Conservation (phyloP, 2,113 vertebrate genomes). For the Limnothrissa miodon region DNA sequence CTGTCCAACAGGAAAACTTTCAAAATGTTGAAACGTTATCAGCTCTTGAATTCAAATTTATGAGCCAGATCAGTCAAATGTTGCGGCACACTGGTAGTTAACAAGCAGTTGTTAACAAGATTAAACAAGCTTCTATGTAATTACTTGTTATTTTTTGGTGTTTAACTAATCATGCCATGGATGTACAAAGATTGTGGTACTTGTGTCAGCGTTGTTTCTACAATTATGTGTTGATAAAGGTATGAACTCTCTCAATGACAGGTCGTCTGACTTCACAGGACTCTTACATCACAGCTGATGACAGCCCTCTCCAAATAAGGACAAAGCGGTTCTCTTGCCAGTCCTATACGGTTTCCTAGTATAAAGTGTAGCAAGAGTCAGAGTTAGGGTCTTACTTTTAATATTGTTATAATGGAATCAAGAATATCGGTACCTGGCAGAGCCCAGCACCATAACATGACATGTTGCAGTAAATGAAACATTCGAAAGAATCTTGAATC, state of each 20-base stretch:
- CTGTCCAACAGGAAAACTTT: too few relatives aligned
- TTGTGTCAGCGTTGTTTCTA: not conserved
- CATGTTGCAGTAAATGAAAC: too few relatives aligned
- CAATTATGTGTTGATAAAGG: not conserved
- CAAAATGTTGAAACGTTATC: not conserved
- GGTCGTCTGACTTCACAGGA: not conserved
- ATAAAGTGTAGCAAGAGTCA: not conserved
- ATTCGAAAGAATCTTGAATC: too few relatives aligned
- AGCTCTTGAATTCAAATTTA: not conserved
- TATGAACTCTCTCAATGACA: not conserved
- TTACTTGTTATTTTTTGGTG: not conserved
- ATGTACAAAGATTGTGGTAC: not conserved
- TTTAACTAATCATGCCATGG: not conserved
- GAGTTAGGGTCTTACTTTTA: not conserved
- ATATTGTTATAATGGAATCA: too few relatives aligned
- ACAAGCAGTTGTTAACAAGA: too few relatives aligned
- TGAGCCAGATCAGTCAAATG: too few relatives aligned
- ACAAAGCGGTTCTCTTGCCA: not conserved
- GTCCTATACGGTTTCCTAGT: not conserved
- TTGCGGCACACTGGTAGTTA: too few relatives aligned
- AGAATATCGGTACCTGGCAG: too few relatives aligned
- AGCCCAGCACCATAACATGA: too few relatives aligned
- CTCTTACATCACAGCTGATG: too few relatives aligned
- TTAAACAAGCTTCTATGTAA: not conserved
- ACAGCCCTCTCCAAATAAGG: not conserved